Evolutionary conservation across 2,797 vertebrate genomes (phyloP).

Genomic region (Coluber constrictor): DNA sequence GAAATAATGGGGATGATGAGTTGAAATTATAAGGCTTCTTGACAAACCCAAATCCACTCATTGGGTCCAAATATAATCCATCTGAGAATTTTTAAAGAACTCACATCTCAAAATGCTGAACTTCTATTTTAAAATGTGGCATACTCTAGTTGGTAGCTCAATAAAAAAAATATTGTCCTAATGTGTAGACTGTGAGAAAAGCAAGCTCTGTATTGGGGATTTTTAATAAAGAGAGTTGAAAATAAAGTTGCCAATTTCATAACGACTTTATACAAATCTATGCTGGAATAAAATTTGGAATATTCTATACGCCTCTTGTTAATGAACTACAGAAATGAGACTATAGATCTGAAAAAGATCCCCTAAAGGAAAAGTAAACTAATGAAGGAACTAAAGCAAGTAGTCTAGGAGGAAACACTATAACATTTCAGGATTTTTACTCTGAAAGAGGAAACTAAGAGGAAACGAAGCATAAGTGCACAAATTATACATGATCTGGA

Average conservation of each 20-base stretch:
- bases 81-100: neutral
- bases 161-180: neutral
- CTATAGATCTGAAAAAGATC: neutral
- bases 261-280: neutral
- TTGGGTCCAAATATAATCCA: neutral
- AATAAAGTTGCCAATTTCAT: neutral
- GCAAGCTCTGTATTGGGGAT: neutral
- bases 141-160: neutral
- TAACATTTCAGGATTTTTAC: neutral
- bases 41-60: neutral
- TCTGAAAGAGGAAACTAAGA: neutral
- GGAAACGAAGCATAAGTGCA: neutral
- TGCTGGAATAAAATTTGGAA: neutral
- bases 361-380: neutral
- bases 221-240: neutral
- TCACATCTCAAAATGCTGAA: neutral
- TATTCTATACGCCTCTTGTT: neutral
- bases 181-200: neutral
- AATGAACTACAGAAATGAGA: neutral
- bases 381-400: neutral
- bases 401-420: neutral
- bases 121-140: neutral
- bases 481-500: neutral
- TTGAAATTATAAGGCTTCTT: neutral
- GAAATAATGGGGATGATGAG: neutral